phyloP scores from a whole-genome alignment of 2,888 invertebrate genomes.

The Eustalomyia histrio region DNA sequence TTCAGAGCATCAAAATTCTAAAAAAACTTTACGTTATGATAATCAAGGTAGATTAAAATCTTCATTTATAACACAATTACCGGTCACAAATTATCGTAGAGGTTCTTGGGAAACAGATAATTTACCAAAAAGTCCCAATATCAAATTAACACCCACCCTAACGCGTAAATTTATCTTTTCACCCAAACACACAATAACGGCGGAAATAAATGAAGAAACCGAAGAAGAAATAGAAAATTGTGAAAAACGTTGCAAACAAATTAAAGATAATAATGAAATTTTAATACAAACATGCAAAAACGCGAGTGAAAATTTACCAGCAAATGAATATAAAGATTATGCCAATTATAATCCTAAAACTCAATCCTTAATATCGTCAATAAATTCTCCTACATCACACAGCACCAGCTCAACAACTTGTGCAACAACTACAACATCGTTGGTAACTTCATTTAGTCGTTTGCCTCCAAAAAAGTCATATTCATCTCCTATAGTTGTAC shows the following conservation, averaged over 20 bases:
- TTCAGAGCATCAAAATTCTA: slow-evolving; percentile 42
- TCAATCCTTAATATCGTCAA: slow-evolving; percentile 5
- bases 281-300: neutral
- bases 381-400: slow-evolving; percentile 54
- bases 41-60: slow-evolving; percentile 73
- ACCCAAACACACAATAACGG: slow-evolving; percentile 51
- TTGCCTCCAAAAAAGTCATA: slow-evolving; percentile 54
- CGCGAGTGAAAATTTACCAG: neutral
- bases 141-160: slow-evolving; percentile 51
- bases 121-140: slow-evolving; percentile 25
- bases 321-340: neutral
- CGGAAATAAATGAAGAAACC: slow-evolving; percentile 58
- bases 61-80: slow-evolving; percentile 61
- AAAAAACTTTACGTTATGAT: slow-evolving; percentile 73
- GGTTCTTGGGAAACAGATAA: slow-evolving; percentile 48
- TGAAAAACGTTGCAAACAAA: neutral
- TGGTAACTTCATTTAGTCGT: slow-evolving; percentile 29
- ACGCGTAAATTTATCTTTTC: slow-evolving; percentile 62
- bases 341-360: neutral
- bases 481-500: slow-evolving; percentile 41
- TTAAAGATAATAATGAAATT: neutral
- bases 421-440: neutral
- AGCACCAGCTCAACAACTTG: slow-evolving; percentile 9
- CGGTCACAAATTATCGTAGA: slow-evolving; percentile 48
- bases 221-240: slow-evolving; percentile 56